Evolutionary conservation across 2,797 vertebrate species (phyloP).

Genomic region (Manis javanica): DNA sequence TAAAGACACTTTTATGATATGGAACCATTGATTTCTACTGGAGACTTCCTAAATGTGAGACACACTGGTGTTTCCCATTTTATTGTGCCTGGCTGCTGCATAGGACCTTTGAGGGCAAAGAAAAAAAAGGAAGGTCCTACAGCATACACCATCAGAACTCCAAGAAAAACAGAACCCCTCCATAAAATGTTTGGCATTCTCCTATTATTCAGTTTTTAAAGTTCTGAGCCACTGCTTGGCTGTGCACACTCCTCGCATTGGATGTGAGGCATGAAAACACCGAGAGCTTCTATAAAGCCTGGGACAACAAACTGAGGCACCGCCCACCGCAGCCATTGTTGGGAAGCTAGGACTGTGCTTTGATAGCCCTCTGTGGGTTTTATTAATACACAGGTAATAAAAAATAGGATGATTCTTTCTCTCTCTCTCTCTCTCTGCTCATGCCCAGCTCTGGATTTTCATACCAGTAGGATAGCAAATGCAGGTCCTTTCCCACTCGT

Average conservation of each 20-base stretch:
- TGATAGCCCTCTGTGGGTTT: background rate
- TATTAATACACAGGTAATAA: background rate
- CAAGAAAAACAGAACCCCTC: background rate
- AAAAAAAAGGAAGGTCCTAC: background rate
- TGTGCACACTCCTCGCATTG: background rate
- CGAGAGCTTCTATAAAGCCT: background rate
- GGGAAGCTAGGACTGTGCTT: background rate
- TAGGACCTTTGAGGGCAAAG: background rate
- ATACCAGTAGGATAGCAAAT: slow-evolving; percentile 14
- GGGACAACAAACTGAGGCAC: background rate
- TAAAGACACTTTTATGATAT: background rate
- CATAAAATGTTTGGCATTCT: background rate
- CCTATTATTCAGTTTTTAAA: background rate
- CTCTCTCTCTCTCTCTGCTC: background rate
- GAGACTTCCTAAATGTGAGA: background rate
- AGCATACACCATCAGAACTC: background rate
- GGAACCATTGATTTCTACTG: background rate
- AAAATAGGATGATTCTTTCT: background rate
- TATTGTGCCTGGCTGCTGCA: background rate
- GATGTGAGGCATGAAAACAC: background rate
- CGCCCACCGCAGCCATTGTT: background rate
- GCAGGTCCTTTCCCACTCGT: background rate
- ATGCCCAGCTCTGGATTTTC: background rate
- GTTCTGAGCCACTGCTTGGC: background rate
- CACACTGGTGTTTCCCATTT: background rate